These are phyloP conservation scores for Ammospiza maritima DNA, from an alignment of 2,797 vertebrate species.

Conservation along the genomic window DNA sequence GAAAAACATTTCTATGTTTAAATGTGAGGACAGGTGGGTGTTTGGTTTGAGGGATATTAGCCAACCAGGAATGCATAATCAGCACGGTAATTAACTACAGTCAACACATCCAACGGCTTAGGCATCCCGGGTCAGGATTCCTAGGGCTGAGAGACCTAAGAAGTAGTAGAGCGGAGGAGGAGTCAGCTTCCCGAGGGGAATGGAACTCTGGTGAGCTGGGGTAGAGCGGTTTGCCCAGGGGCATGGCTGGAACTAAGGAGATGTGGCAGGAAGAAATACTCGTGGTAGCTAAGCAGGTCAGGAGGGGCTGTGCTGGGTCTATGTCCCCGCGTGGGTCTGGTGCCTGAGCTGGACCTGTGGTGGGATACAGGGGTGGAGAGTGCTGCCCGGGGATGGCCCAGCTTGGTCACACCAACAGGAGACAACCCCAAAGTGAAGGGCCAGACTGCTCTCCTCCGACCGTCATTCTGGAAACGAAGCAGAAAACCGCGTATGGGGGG, in stretches of 20 bases:
- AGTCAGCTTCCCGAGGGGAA: not conserved
- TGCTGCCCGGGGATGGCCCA: not conserved
- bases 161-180: not conserved
- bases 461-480: rapidly evolving
- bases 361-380: not conserved
- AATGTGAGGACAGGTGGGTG: not conserved
- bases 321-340: not conserved
- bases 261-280: not conserved
- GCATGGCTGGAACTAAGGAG: not conserved
- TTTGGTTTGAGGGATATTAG: not conserved
- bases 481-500: rapidly evolving
- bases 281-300: not conserved
- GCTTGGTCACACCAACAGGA: rapidly evolving
- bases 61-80: not conserved
- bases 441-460: not conserved
- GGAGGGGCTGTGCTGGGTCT: not conserved
- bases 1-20: not conserved
- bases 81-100: not conserved
- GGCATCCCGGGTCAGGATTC: not conserved
- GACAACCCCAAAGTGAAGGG: not conserved
- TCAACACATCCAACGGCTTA: not conserved
- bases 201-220: not conserved
- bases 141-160: rapidly evolving
- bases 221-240: rapidly evolving
- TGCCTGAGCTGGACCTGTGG: not conserved